Percentiles rank a stretch among this genome's conserved stretches.
Evolutionary conservation across 2,797 vertebrate genomes (phyloP).

Genomic region (Lagothrix lagotricha): DNA sequence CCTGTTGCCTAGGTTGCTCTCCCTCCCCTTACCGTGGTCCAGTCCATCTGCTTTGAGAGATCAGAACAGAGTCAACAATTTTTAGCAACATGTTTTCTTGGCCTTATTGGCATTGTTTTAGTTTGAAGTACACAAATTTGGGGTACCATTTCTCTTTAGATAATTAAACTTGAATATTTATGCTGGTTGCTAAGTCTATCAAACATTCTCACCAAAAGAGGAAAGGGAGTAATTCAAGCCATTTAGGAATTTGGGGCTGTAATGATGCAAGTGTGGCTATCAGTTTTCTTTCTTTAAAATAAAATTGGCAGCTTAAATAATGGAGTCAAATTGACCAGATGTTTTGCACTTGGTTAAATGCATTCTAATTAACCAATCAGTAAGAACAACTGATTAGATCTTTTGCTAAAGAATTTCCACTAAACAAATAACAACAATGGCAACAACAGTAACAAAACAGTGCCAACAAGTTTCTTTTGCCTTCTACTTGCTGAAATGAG

Average conservation of each 20-base stretch:
- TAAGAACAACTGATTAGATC: conserved; percentile 48
- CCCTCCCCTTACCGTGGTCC: neutral
- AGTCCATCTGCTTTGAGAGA: neutral
- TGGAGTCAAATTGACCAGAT: conserved; percentile 34
- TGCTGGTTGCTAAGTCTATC: neutral
- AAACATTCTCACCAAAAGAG: neutral
- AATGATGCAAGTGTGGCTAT: neutral
- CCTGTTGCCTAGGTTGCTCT: neutral
- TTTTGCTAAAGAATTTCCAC: conserved; percentile 40
- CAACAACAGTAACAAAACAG: neutral
- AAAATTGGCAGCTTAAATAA: conserved; percentile 50
- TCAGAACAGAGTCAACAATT: neutral
- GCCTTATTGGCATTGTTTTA: neutral
- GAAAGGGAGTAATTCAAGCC: neutral
- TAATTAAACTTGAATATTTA: neutral
- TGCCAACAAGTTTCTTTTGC: neutral
- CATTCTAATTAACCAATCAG: conserved; percentile 53
- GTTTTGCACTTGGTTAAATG: conserved; percentile 45
- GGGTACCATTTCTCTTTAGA: neutral
- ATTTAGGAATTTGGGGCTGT: neutral
- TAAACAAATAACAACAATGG: neutral
- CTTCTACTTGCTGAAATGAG: neutral
- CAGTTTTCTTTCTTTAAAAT: conserved; percentile 16
- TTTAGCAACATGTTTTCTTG: neutral
- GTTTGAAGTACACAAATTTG: neutral